A percentile compares a stretch with the other conserved stretches of the same genome.
These are phyloP conservation scores for Aquatica leii DNA, from an alignment of 2,888 invertebrate genomes.

Conservation along the genomic window DNA sequence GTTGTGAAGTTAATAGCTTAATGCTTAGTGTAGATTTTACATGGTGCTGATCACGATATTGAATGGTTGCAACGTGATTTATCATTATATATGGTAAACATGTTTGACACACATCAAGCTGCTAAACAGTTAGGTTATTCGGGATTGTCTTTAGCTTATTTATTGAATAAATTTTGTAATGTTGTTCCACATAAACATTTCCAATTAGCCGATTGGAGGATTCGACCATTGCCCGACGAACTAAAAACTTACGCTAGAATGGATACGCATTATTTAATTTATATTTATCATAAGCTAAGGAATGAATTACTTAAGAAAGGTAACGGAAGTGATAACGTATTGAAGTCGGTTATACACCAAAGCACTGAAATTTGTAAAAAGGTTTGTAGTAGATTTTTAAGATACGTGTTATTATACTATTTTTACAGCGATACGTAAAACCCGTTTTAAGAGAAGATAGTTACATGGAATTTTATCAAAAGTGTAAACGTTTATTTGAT, in stretches of 20 bases:
- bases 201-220: conserved; percentile 95
- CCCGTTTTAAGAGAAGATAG: conserved; percentile 73
- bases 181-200: conserved; percentile 87
- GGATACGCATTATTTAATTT: conserved; percentile 94
- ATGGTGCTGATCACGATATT: conserved; percentile 89
- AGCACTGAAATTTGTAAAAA: conserved; percentile 79
- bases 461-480: conserved; percentile 78
- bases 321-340: conserved; percentile 67
- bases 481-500: conserved; percentile 83
- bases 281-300: conserved; percentile 83
- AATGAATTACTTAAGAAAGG: conserved; percentile 76
- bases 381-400: conserved; percentile 56
- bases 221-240: conserved; percentile 85
- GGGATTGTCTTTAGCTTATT: conserved; percentile 77
- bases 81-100: conserved; percentile 92
- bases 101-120: conserved; percentile 96
- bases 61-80: conserved; percentile 96
- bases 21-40: conserved; percentile 74
- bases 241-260: conserved; percentile 86
- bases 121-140: conserved; percentile 76
- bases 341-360: conserved; percentile 75
- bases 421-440: conserved; percentile 79
- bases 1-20: conserved; percentile 4
- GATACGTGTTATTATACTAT: no score
- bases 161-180: conserved; percentile 81